Conservation (phyloP, 2,113 vertebrate genomes). For the Sturnus vulgaris region DNA sequence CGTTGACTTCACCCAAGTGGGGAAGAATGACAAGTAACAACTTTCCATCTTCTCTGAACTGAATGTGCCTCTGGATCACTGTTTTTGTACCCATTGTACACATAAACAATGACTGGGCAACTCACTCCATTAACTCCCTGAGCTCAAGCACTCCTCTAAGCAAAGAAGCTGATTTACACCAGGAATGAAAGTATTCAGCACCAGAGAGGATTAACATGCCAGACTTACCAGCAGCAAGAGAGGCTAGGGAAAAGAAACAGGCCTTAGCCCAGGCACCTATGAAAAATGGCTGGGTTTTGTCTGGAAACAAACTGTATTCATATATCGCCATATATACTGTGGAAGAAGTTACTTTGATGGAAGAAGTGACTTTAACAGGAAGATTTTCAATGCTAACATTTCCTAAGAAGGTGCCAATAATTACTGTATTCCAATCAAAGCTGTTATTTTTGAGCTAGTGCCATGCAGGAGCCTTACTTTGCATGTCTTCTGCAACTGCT, state of each 20-base stretch:
- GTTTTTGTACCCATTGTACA: background rate
- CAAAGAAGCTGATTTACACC: background rate
- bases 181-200: background rate
- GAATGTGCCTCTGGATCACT: background rate
- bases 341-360: background rate
- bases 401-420: background rate
- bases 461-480: background rate
- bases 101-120: background rate
- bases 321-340: background rate
- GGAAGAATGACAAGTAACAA: background rate
- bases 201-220: background rate
- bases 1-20: background rate
- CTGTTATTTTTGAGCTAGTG: background rate
- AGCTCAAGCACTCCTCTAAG: background rate
- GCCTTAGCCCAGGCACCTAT: background rate
- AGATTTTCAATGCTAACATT: background rate
- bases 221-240: background rate
- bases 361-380: background rate
- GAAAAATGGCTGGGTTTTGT: background rate
- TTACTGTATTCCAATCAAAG: background rate
- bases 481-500: background rate
- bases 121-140: background rate
- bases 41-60: background rate
- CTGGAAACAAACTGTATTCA: background rate
- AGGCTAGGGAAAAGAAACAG: background rate